Base-by-base conservation (phyloP, 2,797 vertebrate genomes). In the Lithobates pipiens region DNA sequence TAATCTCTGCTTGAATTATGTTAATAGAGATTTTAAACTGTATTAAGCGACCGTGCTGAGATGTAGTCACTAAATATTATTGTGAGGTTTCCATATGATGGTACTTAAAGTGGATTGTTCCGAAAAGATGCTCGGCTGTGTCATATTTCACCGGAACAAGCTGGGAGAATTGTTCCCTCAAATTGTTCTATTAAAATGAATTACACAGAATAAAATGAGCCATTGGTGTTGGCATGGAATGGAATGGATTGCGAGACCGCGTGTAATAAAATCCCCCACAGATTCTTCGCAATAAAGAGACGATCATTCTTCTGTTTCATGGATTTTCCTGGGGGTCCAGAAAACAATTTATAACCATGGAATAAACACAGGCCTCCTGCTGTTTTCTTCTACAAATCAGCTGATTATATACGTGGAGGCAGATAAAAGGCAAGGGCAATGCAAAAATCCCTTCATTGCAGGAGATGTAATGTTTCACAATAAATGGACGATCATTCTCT, bases 11-110 rank as follows among this genome's bases (percentile, higher is more conserved):
- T 27, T 74, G 57, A 73, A 82, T 82, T 82, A 75, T 67, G 72
- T 82, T 82, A 75, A 82, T 82, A 46, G 79, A 72, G 79, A 81
- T 81, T 72, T 81, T 32, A 80, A 46, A 63, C 57, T 73, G 69
- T 63, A 81, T 81, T 61, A 57, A 34, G 16, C 44, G 32, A 27
- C 36, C 71, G 13, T 27, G 57, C 79, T 11, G 50, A 25, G 68
- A 73, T 42, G 79, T 61, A 25, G 29, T 73, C 32, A 15, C 44
- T 71, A 80, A 80, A 80, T 80, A 63, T 81, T 54, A n/a, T 25
- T 23, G 21, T 39, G 23, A 27, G 6, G 27, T 10, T n/a, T 23
- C 57, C 69, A 42, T 63, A 81, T 73, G 68, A 29, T n/a, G 27
- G 44, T 42, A 72, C 21, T 57, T 81, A 57, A 46, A 34, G 44